These are phyloP conservation scores for Molothrus ater DNA, from an alignment of 2,797 vertebrate species.

Conservation along the genomic window DNA sequence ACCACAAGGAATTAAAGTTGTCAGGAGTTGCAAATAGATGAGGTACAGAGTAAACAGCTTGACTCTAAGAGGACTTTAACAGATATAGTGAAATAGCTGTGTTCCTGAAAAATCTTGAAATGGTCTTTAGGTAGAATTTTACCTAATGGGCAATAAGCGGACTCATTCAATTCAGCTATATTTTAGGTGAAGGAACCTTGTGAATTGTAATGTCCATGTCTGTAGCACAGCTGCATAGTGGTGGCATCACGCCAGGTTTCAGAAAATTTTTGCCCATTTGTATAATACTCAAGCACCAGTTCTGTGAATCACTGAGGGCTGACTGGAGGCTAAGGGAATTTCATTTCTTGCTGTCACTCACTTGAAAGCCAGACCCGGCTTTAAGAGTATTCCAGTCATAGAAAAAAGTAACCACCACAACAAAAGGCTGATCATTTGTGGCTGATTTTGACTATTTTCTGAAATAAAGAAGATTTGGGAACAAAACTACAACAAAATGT, in stretches of 20 bases:
- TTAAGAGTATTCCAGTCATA: not conserved
- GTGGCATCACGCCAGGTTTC: not conserved
- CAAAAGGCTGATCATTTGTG: not conserved
- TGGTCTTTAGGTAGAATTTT: not conserved
- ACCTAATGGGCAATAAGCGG: not conserved
- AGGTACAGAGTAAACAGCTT: not conserved
- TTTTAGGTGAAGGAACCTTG: not conserved
- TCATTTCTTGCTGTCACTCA: not conserved
- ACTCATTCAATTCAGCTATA: not conserved
- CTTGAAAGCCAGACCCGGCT: not conserved
- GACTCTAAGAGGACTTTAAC: not conserved
- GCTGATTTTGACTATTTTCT: not conserved
- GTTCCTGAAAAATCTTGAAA: not conserved
- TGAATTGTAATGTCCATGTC: not conserved
- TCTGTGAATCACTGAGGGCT: not conserved
- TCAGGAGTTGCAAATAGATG: not conserved
- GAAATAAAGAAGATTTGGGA: not conserved
- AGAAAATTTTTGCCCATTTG: not conserved
- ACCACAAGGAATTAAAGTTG: not conserved
- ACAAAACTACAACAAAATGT: conserved; percentile 46
- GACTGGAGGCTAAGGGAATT: not conserved
- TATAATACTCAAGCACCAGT: not conserved
- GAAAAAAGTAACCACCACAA: not conserved
- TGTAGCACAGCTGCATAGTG: not conserved
- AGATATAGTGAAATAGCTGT: not conserved